Evolutionary conservation across 2,113 vertebrate genomes (phyloP), one percentile per base, ranked within the genome.

Genomic region (Cairina moschata): DNA sequence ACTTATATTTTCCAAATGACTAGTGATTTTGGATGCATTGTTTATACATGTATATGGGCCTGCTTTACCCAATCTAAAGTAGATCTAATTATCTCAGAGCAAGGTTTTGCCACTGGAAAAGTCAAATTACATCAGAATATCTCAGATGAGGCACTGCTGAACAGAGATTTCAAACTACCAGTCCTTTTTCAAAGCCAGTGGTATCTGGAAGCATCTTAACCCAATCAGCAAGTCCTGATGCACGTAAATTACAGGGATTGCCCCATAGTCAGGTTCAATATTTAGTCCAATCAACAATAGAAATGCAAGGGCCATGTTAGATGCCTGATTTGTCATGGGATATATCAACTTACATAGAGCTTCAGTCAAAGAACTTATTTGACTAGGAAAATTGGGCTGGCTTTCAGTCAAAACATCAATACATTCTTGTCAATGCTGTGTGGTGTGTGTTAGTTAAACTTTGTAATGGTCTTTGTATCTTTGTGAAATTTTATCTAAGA

Each of bases 381-480:
- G 20, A 23, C 11, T 16, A 38, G 22, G 29, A 73, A 82, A 46
- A 38, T 7, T 28, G 29, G 18, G 3, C 26, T 73, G 82, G 59
- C 48, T 23, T 32, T 84, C 36, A 48, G n/a, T 31, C 75, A 72
- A 42, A 87, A 56, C 28, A 38, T 16, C 34, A 74, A 69, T 88
- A 66, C 14, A 20, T 28, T 32, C 22, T 12, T 50, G 55, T 62
- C 50, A 80, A 6, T 12, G 34, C 50, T 1, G 0, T 23, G 38
- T 0, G 2, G 9, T 12, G 6, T 3, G 11, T 8, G 9, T 29
- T 38, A 34, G n/a, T 28, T 71, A 23, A 32, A 23, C 29, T 62
- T 62, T 55, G 36, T 0, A 0, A 2, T 55, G 54, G 17, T 25
- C 9, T 38, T 54, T 25, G 40, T 5, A 34, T 6, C 8, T 9